Conservation (phyloP, 1,140 invertebrate genomes). For the Anagrus nilaparvatae region DNA sequence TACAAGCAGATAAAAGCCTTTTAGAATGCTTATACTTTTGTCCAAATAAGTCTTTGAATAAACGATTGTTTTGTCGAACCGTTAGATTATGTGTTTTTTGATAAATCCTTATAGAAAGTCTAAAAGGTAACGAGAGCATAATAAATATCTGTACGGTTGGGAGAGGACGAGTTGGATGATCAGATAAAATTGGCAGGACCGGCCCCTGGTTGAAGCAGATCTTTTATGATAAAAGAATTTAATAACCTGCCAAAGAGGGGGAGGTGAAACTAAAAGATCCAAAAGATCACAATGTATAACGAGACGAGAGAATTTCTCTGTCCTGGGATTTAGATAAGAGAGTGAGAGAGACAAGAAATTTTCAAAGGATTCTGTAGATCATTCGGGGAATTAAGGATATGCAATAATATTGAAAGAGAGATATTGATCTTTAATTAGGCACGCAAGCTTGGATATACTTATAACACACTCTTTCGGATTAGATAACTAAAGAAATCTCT, state of each 20-base stretch:
- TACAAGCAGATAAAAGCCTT: too few species aligned
- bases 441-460: conserved; percentile 39
- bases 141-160: conserved; percentile 8
- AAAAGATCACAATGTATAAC: too few species aligned
- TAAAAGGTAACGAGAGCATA: conserved; percentile 33
- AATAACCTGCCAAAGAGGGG: conserved; percentile 38
- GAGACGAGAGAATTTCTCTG: too few species aligned
- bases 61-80: too few species aligned
- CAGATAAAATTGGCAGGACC: conserved; percentile 28
- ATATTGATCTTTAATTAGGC: conserved; percentile 46
- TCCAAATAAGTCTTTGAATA: too few species aligned
- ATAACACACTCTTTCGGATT: conserved; percentile 33
- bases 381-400: conserved; percentile 18
- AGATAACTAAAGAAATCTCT: too few species aligned
- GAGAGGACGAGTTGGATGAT: conserved; percentile 28
- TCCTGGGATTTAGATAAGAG: too few species aligned
- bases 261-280: too few species aligned
- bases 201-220: conserved; percentile 36
- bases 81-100: too few species aligned
- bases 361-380: too few species aligned
- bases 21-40: too few species aligned
- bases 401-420: conserved; percentile 44
- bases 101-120: too few species aligned
- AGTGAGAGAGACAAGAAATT: background rate
- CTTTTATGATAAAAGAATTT: conserved; percentile 40